These are phyloP conservation scores for Masnerella sp. DNA, from an alignment of 2,888 invertebrate genomes.

Conservation along the genomic window DNA sequence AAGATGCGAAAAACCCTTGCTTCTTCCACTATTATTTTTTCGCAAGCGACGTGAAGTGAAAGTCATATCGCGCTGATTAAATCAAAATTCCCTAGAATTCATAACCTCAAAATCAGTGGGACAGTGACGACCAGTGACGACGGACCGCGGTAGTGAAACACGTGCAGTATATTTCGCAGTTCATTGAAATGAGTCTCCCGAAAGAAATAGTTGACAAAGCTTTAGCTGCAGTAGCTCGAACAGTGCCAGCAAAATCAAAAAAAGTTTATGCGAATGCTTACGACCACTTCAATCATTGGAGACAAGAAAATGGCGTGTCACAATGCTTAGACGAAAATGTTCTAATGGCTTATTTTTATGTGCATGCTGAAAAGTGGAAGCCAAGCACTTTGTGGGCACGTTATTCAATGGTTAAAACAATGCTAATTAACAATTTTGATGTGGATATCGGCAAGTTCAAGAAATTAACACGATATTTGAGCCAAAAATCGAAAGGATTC, in stretches of 20 bases:
- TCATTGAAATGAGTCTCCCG: not conserved
- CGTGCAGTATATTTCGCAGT: constrained; percentile 1
- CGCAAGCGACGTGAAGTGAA: not conserved
- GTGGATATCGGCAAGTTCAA: constrained; percentile 8
- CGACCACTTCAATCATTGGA: too few relatives aligned
- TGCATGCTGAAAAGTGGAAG: not conserved
- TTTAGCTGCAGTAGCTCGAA: not conserved
- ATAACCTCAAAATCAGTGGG: constrained; percentile 4
- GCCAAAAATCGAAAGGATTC: constrained; percentile 5
- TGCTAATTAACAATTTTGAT: not conserved
- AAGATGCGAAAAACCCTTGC: not conserved
- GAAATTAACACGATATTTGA: not conserved
- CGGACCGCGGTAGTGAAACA: not conserved
- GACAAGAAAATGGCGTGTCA: too few relatives aligned
- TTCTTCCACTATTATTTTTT: not conserved
- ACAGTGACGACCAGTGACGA: too few relatives aligned
- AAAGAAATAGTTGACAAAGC: not conserved
- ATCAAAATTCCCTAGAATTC: constrained; percentile 1
- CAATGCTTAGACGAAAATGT: too few relatives aligned
- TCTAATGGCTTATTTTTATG: not conserved
- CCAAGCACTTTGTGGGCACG: constrained; percentile 7
- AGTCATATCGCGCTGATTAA: not conserved
- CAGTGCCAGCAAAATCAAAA: too few relatives aligned
- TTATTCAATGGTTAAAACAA: constrained; percentile 1
- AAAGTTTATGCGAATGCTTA: too few relatives aligned